Evolutionary conservation across 1,140 invertebrate genomes (phyloP).

Genomic region (Rhagoletis zephyria): DNA sequence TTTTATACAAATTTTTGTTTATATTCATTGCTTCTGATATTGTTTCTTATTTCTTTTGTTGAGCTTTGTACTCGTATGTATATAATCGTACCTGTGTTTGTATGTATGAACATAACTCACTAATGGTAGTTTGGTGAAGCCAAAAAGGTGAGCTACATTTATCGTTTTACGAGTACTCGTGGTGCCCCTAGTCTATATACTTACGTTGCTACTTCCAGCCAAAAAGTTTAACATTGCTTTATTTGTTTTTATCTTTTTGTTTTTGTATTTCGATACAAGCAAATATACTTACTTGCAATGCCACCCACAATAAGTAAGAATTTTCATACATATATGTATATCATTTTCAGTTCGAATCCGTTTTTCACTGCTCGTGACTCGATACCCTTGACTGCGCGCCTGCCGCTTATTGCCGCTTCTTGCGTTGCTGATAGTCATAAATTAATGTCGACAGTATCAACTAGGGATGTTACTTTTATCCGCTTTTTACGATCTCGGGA

Average conservation of each 20-base stretch:
- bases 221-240: not conserved
- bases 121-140: not conserved
- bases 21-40: not conserved
- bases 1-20: not conserved
- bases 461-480: too few relatives aligned
- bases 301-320: not conserved
- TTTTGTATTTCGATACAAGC: not conserved
- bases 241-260: not conserved
- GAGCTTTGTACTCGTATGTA: too few relatives aligned
- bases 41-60: not conserved
- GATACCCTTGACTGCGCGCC: not conserved
- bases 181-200: not conserved
- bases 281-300: not conserved
- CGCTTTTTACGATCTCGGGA: too few relatives aligned
- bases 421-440: conserved; percentile 6
- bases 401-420: not conserved
- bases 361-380: conserved; percentile 14
- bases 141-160: not conserved
- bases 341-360: not conserved
- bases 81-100: not conserved
- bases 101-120: not conserved
- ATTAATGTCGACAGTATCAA: not conserved
- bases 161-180: not conserved
- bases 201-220: not conserved
- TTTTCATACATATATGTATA: too few relatives aligned